Evolutionary conservation across 2,797 vertebrate species (phyloP), one percentile per base, ranked within the genome.

Genomic region (Odontamblyopus lacepedii): DNA sequence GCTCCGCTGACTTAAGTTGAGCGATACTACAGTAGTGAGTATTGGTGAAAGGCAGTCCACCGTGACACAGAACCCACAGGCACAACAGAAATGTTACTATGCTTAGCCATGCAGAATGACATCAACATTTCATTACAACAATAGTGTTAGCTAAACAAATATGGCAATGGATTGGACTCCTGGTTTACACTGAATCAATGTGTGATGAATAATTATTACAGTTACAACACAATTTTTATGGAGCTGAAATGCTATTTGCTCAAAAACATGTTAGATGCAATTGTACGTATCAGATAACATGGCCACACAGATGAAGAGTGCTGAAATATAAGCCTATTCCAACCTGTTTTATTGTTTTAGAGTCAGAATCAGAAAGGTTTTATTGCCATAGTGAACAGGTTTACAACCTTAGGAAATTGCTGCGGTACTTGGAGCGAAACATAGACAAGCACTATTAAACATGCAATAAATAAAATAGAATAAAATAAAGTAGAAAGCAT

Each of bases 1-100:
- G 78, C 77, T 87, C 77, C 75, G 83, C 82, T 79, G 86, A 88
- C 73, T 87, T 80, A 67, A 67, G 78, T 79, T 78, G 80, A 89
- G 85, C 74, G 38, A 66, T 80, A 81, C 89, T 82, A 60, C 57
- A 60, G 57, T 30, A 30, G 57, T 11, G 87, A 92, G 77, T 75
- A 63, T 6, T 67, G 76, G 68, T 81, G 78, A 90, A 83, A 85
- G 86, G 72, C 83, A 78, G 60, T 63, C 83, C 85, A 79, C 70
- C 76, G 56, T 86, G 77, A 70, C 73, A 73, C 64, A 51, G 27
- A 30, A 63, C 73, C 75, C 68, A 41, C n/a, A 63, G 73, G 76
- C 53, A 61, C 51, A 51, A 72, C 67, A 66, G 30, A 66, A 64
- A 66, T 51, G 44, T 51, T 29, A 51, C 64, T 50, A 11, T 32